Base-by-base conservation (phyloP, 1,140 invertebrate species). In the Capitella teleta region DNA sequence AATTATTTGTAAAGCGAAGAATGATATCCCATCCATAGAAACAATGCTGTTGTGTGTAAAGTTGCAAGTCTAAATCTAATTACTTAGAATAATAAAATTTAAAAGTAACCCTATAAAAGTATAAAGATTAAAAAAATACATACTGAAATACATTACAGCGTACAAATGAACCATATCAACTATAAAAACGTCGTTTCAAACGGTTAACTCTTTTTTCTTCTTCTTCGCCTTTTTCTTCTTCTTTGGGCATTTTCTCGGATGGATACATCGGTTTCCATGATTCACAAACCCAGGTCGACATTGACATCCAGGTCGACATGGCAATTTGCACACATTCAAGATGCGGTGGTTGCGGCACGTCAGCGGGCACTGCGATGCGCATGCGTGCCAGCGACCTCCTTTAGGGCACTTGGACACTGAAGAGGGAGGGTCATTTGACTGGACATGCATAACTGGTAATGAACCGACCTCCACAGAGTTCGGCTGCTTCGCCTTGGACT, bases 301-400 rank as follows among this genome's bases (percentile, higher is more conserved):
- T 36, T 63, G 53, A 49, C 70, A 73, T 10, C 64, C 68, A 1
- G 61, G 52, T n/a, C 58, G 47, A 43, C 70, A 73, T 14, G 54
- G 56, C 16, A 61, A 61, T 19, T 42, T 19, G 40, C 61, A 56
- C 38, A 62, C 62, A 0, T 55, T 44, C 24, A 53, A n/a, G 10
- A 49, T 55, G 5, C 52, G 51, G 16, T 51, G 52, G 43, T 30
- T 30, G 41, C 54, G 52, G 53, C 70, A 72, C 0, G 70, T 69
- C 36, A 57, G 52, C 3, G 57, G 52, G 54, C 70, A 72, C 0
- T 61, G 53, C 23, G 60, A 54, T 2, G 59, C 63, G 47, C 70
- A 72, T 10, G 53, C 53, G 10, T 21, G 23, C 43, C 43, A 45
- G 8, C 28, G 18, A 18, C 21, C 23, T 6, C 28, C 23, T 26